phyloP scores from a whole-genome alignment of 1,140 invertebrate species.

The Phortica variegata region DNA sequence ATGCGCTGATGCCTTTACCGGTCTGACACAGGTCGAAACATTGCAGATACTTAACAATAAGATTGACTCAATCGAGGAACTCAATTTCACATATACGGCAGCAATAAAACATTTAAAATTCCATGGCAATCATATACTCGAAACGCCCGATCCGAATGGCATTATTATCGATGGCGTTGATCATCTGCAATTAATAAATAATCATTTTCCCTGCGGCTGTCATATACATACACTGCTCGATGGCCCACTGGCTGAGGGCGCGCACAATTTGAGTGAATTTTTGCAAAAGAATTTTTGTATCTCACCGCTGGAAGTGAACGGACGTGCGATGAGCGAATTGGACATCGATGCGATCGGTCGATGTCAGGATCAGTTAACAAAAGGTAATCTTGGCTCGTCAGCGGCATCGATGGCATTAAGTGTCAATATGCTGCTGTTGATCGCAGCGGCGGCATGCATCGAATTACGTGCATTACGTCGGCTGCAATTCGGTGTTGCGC shows the following conservation, averaged over 20 bases:
- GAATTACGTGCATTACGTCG: conserved; percentile 9
- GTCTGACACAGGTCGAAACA: conserved; percentile 66
- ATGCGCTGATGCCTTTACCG: conserved; percentile 70
- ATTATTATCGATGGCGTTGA: conserved; percentile 69
- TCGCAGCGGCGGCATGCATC: conserved; percentile 18
- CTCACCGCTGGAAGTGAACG: conserved; percentile 78
- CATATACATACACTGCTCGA: conserved; percentile 73
- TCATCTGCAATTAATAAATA: conserved; percentile 67
- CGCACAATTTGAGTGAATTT: conserved; percentile 64
- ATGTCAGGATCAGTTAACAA: conserved; percentile 67
- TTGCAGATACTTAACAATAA: conserved; percentile 80
- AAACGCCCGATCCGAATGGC: conserved; percentile 67
- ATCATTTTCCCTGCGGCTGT: conserved; percentile 84
- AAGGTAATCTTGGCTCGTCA: conserved; percentile 66
- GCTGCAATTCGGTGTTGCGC: conserved; percentile 39
- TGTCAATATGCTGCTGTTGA: conserved; percentile 43
- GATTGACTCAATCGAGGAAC: conserved; percentile 74
- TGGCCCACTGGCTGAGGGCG: conserved; percentile 70
- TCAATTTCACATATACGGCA: conserved; percentile 68
- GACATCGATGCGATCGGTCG: conserved; percentile 68
- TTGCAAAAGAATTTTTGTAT: conserved; percentile 79
- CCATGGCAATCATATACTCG: conserved; percentile 78
- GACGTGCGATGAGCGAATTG: conserved; percentile 69
- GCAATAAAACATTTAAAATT: conserved; percentile 69
- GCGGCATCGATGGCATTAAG: conserved; percentile 41